Base-by-base conservation (phyloP, 2,888 invertebrate genomes). In the Eupithecia pulchellata region DNA sequence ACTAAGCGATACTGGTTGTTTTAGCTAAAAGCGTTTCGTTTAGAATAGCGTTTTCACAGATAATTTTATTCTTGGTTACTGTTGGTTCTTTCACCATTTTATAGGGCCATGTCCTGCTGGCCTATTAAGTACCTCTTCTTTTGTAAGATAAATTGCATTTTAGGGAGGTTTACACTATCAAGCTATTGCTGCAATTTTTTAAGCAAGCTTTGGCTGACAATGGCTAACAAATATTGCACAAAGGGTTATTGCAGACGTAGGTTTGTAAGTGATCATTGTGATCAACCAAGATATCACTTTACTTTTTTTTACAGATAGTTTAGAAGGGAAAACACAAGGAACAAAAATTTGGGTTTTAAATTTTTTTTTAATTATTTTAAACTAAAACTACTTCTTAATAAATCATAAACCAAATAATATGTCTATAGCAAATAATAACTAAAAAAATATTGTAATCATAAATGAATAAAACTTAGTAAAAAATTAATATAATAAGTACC, bases 111-210 rank as follows among this genome's bases (percentile, higher is more conserved):
- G 20, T 47, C 11, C 20, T 4, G 47, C 20, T 47, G 17, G n/a
- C 6, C 20, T 47, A n/a, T 20, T 47, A n/a, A n/a, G n/a, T n/a
- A 47, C 20, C 47, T n/a, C 42, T 42, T 20, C 20, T 47, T 47
- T 47, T 20, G n/a, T 42, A 42, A 25, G 52, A 13, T 52, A 52
- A 25, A 25, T 52, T 52, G 13, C 25, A 52, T 20, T 8, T 52
- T 25, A 11, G 47, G 52, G 47, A 20, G 47, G 52, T 52, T 25
- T 52, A 52, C 25, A 52, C 52, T 52, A 52, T 52, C 52, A 52
- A 52, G 20, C 4, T 20, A 3, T 47, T 20, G n/a, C 20, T 47
- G 11, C 20, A 47, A 11, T 47, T 20, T 47, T 42, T 47, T 9
- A 9, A 47, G 42, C 39, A 9, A 42, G 20, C 39, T n/a, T 14